Evolutionary conservation across 2,888 invertebrate species (phyloP).

Genomic region (Noctua fimbriata): DNA sequence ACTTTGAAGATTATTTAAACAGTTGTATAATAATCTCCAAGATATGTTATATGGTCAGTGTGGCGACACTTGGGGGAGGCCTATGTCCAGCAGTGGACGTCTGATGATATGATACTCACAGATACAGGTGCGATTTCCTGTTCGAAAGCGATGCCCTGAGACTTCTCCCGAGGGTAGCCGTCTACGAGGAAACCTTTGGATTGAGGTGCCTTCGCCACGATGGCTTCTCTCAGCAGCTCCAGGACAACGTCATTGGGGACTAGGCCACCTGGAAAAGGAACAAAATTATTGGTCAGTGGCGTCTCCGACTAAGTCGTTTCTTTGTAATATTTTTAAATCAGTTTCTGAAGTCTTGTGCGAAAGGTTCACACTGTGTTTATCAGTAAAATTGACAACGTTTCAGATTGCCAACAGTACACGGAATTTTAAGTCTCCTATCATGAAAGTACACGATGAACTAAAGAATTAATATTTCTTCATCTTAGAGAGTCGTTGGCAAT

Average conservation of each 20-base stretch:
- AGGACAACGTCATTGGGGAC: conserved; percentile 96
- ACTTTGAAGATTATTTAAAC: not conserved
- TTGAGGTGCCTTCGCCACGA: conserved; percentile 90
- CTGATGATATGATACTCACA: conserved; percentile 68
- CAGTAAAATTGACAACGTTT: not conserved
- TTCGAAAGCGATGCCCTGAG: conserved; percentile 95
- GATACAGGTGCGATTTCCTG: conserved; percentile 91
- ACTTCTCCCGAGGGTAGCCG: conserved; percentile 96
- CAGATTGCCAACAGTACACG: not conserved
- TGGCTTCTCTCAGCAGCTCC: conserved; percentile 95
- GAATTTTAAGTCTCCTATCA: not conserved
- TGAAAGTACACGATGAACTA: not conserved
- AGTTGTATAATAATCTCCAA: not conserved
- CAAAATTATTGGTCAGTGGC: not conserved
- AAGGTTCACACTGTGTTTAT: not conserved
- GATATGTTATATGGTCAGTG: too few species aligned
- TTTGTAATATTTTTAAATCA: too few species aligned
- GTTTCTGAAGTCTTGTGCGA: not conserved
- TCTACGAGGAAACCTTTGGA: conserved; percentile 97
- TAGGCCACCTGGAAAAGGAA: conserved; percentile 87
- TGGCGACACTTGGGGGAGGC: too few species aligned
- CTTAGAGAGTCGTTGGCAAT: not conserved
- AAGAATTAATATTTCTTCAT: not conserved
- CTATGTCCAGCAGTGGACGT: too few species aligned
- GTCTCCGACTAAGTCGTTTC: not conserved